A percentile compares a stretch with the other conserved stretches of the same genome.
These are phyloP conservation scores for Poecilia latipinna DNA, from an alignment of 2,113 vertebrate species.

Conservation along the genomic window DNA sequence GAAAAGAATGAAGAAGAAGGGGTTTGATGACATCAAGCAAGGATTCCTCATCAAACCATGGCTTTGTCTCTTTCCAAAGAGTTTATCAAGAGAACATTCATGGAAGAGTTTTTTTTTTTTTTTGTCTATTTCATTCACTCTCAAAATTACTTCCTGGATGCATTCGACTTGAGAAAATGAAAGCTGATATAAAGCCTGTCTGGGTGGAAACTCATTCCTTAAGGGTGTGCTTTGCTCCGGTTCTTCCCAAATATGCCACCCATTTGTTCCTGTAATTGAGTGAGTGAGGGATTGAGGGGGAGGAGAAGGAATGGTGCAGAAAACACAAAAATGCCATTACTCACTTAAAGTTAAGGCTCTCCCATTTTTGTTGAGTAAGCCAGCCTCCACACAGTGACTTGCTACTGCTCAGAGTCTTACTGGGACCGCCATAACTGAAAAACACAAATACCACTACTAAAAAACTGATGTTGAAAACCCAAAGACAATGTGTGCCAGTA, in stretches of 20 bases:
- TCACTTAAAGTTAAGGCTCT: conserved; percentile 78
- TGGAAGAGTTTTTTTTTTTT: background rate
- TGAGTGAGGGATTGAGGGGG: too few species aligned
- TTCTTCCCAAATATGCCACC: conserved; percentile 25
- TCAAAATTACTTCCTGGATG: conserved; percentile 16
- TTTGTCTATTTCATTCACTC: background rate
- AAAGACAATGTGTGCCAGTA: conserved; percentile 33
- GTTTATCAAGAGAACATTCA: conserved; percentile 8
- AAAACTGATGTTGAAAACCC: conserved; percentile 22
- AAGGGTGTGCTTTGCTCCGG: conserved; percentile 15
- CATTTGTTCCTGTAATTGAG: conserved; percentile 24
- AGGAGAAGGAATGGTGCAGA: conserved; percentile 9
- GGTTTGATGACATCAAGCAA: conserved; percentile 10
- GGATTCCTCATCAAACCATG: conserved; percentile 29
- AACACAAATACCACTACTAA: conserved; percentile 48
- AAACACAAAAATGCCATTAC: conserved; percentile 59
- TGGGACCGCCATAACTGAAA: conserved; percentile 66
- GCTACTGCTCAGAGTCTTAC: conserved; percentile 56
- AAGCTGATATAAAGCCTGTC: conserved; percentile 19
- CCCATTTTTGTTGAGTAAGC: conserved; percentile 74
- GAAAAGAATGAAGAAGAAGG: conserved; percentile 10
- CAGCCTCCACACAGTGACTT: conserved; percentile 66
- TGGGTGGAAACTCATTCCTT: conserved; percentile 21
- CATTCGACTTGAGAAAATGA: conserved; percentile 33
- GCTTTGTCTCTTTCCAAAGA: conserved; percentile 22